Percentiles rank a stretch among this genome's conserved stretches.
These are phyloP conservation scores for Liposcelis brunnea DNA, from an alignment of 2,888 invertebrate species.

Conservation along the genomic window DNA sequence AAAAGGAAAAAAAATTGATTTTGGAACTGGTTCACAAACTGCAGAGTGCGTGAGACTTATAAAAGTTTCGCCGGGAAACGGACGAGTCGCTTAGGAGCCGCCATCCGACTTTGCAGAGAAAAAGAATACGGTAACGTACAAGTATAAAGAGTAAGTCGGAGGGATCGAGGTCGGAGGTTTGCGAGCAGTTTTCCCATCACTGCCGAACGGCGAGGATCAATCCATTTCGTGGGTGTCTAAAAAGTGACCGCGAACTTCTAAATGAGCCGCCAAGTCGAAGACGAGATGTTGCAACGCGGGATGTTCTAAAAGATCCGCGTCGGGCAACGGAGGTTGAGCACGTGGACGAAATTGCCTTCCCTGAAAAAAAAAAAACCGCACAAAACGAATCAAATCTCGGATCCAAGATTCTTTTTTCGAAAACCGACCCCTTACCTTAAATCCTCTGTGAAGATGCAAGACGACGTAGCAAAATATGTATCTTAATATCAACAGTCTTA, in stretches of 20 bases:
- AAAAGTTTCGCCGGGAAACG: too few species aligned
- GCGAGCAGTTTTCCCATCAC: too few species aligned
- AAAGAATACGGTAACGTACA: too few species aligned
- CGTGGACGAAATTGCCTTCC: constrained; percentile 73
- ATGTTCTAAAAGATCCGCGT: constrained; percentile 71
- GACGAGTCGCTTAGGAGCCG: too few species aligned
- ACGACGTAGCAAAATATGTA: constrained; percentile 90
- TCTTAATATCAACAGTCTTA: constrained; percentile 70
- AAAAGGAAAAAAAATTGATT: too few species aligned
- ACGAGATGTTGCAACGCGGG: constrained; percentile 61
- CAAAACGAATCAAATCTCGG: neutral
- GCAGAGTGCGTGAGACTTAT: too few species aligned
- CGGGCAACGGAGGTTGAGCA: constrained; percentile 71
- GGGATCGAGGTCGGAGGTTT: too few species aligned
- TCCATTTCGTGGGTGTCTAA: constrained; percentile 42
- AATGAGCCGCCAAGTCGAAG: constrained; percentile 61
- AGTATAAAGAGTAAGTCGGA: too few species aligned
- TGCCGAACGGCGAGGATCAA: constrained; percentile 37
- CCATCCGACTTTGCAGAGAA: too few species aligned
- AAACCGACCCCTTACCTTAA: too few species aligned
- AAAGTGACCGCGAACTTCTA: constrained; percentile 65
- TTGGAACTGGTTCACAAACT: too few species aligned
- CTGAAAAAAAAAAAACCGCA: constrained; percentile 32
- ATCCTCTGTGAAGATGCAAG: constrained; percentile 68
- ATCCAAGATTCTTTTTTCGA: too few species aligned